These are phyloP conservation scores for Meghimatium bilineatum DNA, from an alignment of 2,888 invertebrate species.

Conservation along the genomic window DNA sequence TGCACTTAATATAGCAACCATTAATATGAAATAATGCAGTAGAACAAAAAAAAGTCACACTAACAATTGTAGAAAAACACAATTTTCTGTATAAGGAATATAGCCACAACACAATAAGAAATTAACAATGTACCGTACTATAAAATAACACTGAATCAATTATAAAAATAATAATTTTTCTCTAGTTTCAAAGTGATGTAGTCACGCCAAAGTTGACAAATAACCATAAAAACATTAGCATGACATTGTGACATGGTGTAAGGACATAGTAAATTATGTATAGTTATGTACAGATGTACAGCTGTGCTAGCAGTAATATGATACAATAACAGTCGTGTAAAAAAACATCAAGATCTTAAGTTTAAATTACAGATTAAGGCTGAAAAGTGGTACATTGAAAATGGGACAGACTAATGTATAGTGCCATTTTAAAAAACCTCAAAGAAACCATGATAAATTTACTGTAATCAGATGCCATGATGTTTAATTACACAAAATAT, in stretches of 20 bases:
- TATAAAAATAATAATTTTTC: slow-evolving; percentile 2
- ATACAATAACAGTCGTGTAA: not conserved
- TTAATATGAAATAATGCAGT: not conserved
- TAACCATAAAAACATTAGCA: not conserved
- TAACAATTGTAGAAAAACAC: not conserved
- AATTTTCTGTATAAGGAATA: not conserved
- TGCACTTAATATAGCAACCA: not conserved
- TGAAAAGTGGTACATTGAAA: slow-evolving; percentile 1
- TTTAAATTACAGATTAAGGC: slow-evolving; percentile 8
- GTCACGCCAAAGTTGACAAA: not conserved
- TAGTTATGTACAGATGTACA: slow-evolving; percentile 3
- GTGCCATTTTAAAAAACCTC: not conserved
- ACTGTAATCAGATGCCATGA: not conserved
- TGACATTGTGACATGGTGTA: not conserved
- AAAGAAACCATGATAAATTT: not conserved
- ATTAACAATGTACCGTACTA: not conserved
- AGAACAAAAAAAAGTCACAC: not conserved
- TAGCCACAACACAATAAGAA: not conserved
- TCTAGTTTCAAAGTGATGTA: slow-evolving; percentile 8
- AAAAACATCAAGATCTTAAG: not conserved
- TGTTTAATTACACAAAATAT: too few relatives aligned
- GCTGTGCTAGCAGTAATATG: not conserved
- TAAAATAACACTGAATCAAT: not conserved
- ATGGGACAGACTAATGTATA: not conserved
- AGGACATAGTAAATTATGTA: not conserved